phyloP scores from a whole-genome alignment of 2,888 invertebrate genomes.

The Crioceris asparagi region DNA sequence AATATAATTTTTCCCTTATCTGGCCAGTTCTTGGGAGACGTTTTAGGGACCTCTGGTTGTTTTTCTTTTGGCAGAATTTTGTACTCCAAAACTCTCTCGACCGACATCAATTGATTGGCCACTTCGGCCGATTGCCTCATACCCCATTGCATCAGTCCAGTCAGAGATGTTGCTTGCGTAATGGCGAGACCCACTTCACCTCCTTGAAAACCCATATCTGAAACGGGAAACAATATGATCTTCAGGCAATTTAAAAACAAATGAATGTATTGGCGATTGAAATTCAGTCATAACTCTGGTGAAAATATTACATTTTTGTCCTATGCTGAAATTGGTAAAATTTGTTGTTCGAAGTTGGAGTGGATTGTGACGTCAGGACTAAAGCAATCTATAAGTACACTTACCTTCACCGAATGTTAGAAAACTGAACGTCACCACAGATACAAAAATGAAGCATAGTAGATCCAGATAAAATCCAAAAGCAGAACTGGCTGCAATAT shows the following conservation, averaged over 20 bases:
- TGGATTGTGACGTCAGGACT: no score
- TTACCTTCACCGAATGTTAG: constrained; percentile 38
- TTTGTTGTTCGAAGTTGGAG: no score
- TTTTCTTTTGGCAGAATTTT: constrained; percentile 52
- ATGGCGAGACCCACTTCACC: constrained; percentile 56
- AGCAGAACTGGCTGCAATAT: constrained; percentile 50
- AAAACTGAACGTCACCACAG: constrained; percentile 56
- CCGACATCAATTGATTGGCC: constrained; percentile 65
- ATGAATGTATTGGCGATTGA: no score
- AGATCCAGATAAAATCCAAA: constrained; percentile 57
- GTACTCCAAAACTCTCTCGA: constrained; percentile 79
- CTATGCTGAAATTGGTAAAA: no score
- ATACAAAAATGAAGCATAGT: constrained; percentile 52
- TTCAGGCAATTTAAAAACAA: no score
- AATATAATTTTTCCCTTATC: constrained; percentile 52
- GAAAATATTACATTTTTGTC: no score
- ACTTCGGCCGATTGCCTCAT: constrained; percentile 77
- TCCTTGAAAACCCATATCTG: constrained; percentile 31
- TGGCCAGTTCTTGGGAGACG: constrained; percentile 55
- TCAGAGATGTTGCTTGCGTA: constrained; percentile 51
- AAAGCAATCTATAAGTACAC: no score
- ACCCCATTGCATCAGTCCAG: constrained; percentile 62
- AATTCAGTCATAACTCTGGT: no score
- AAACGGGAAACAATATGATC: constrained; percentile 1
- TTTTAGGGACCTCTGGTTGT: constrained; percentile 40